Evolutionary conservation across 2,888 invertebrate species (phyloP), one percentile per base, ranked within the genome.

Genomic region (Drosophila pseudotakahashii): DNA sequence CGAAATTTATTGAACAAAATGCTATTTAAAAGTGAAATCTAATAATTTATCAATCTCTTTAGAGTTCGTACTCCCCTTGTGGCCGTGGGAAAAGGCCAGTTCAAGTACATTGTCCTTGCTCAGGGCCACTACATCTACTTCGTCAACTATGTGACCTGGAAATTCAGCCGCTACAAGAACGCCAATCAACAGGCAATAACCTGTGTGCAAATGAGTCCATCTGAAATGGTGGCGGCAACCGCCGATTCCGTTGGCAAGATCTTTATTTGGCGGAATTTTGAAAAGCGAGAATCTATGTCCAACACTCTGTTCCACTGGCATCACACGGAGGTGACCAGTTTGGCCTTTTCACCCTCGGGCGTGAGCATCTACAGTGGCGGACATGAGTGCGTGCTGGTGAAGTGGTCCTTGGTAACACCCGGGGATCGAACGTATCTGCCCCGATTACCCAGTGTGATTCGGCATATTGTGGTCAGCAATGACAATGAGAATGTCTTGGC

Each of bases 351-450:
- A 11, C 81, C 89, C 2, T 79, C 91, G 91, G 96, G 96, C 19
- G 94, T 94, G 10, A 93, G 94, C 75, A 93, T 97, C 89, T 95
- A 94, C 80, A 96, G 96, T 79, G 96, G 96, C 9, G 97, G 96
- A n/a, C 93, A 93, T 50, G 97, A 97, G 90, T 93, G 94, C 83
- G 96, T 96, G 0, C 90, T 97, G 54, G 96, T 97, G 0, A 95
- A 95, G 89, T 97, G 97, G 97, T 93, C 93, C 55, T 73, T 94
- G 23, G 91, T 93, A 39, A 92, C 93, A 78, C 91, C 93, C 0
- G 89, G 93, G 6, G n/a, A 79, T 0, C 87, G 92, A 0, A 91
- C 93, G 30, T 96, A 94, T 90, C 87, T 96, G 50, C 97, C 97
- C 0, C 93, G 97, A 53, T 92, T 97, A 78, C 94, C 95, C 3